Evolutionary conservation across 2,888 invertebrate species (phyloP), one percentile per base, ranked within the genome.

Genomic region (Tetramorium bicarinatum): DNA sequence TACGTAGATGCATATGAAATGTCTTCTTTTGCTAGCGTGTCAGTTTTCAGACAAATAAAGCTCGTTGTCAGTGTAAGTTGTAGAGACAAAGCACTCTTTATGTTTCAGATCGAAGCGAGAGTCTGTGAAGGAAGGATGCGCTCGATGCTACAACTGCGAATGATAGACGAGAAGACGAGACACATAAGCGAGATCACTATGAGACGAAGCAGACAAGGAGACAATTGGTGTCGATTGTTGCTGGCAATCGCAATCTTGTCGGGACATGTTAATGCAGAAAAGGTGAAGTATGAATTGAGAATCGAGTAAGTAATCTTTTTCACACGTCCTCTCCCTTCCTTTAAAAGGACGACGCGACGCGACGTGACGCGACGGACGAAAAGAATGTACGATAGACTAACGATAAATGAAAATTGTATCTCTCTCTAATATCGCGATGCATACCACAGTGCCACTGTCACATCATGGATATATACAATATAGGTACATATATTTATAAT

Each of bases 221-320:
- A n/a, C n/a, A n/a, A 76, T 80, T 87, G 87, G 89, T 86, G 59
- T 52, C 62, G 64, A 15, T 54, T 83, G 29, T 49, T 75, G 64
- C n/a, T 86, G 59, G 62, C 69, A 13, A 29, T 29, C n/a, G 13
- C 61, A 34, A 74, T 83, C n/a, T 41, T 87, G 11, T 56, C 47
- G 15, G 49, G 34, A 8, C 62, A 38, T 38, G 64, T 79, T 34
- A 15, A 82, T 29, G 86, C 87, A 38, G 82, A 84, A 84, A 89
- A 89, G 87, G 90, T 89, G 72, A 76, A 77, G 54, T 62, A 34
- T 34, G 29, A 69, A 25, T 41, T 8, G 8, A 52, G 18, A 64
- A 64, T 64, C 13, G 29, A 34, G 13, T 8, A 41, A 76, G 18
- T n/a, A 13, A 52, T 41, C 1, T 52, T 64, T 64, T 38, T 4